Conservation (phyloP, 2,888 invertebrate genomes). For the Psococerastis gibbosa region DNA sequence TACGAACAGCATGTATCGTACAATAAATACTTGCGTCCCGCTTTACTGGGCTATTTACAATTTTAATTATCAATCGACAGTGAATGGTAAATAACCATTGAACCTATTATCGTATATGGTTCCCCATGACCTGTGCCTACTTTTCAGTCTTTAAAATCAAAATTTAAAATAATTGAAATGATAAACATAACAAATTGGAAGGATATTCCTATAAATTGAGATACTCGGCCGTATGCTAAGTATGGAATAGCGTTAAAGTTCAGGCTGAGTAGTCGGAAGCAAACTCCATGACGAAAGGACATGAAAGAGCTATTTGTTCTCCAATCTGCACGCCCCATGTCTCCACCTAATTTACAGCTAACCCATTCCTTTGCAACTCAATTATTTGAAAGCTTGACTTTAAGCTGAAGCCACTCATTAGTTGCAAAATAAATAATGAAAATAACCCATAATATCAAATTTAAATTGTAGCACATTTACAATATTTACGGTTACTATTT, state of each 20-base stretch:
- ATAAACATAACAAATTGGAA: constrained; percentile 7
- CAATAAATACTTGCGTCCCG: no score
- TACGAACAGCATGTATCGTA: no score
- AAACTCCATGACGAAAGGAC: background rate
- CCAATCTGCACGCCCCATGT: constrained; percentile 8
- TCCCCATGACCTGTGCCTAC: background rate
- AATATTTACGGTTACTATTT: no score
- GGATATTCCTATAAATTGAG: background rate
- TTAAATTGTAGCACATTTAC: no score
- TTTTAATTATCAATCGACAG: no score
- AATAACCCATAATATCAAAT: no score
- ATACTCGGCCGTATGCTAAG: background rate
- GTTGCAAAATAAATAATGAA: no score
- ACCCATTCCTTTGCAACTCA: constrained; percentile 3
- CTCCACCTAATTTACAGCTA: constrained; percentile 8
- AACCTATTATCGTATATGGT: no score
- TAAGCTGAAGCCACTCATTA: no score
- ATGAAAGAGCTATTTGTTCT: constrained; percentile 9
- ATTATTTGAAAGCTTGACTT: constrained; percentile 2
- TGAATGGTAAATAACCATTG: no score
- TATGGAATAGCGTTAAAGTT: background rate
- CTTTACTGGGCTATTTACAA: no score
- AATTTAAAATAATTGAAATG: constrained; percentile 8
- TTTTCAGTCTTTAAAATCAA: constrained; percentile 5
- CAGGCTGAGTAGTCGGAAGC: background rate